Base-by-base conservation (phyloP, 2,888 invertebrate genomes). In the Harpagoxenus sublaevis region DNA sequence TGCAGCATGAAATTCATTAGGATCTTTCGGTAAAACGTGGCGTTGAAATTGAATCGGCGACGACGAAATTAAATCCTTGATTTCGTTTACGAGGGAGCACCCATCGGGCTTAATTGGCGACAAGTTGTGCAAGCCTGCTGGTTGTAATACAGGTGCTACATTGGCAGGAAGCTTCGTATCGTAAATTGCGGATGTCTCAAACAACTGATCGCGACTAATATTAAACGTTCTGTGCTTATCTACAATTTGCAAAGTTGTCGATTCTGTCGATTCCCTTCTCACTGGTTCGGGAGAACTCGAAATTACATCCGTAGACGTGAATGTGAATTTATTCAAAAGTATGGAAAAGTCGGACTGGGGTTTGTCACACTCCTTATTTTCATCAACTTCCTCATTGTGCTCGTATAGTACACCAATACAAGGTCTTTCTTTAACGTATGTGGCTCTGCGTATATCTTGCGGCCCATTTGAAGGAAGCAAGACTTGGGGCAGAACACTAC, bases 301-400 rank as follows among this genome's bases (percentile, higher is more conserved):
- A 5, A 68, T 18, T 55, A 63, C 31, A 18, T 70, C 51, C 10
- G 55, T 6, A 48, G 84, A 15, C 6, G 62, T 39, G 0, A 86
- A 84, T 2, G 48, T 62, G n/a, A 94, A 88, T 70, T 93, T 89
- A 75, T 93, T 90, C 9, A 94, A 87, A 9, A 94, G 31, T 45
- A 90, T 81, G 4, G 94, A 94, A 77, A 94, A 93, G 15, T 94
- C 90, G 0, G 88, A 90, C 45, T 73, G 66, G 8, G 15, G 39
- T 18, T 62, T 77, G 15, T 91, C 87, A 12, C 91, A 92, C 12
- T 91, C 51, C 2, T 91, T 92, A 82, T 93, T 92, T n/a, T 90
- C 88, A 57, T 90, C 89, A 42, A 90, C 81, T 53, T 93, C 86
- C 15, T 45, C 53, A 18, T 45, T 60, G 9, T 28, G 23, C 15